Base-by-base conservation (phyloP, 2,888 invertebrate genomes). In the Anorthoa munda region DNA sequence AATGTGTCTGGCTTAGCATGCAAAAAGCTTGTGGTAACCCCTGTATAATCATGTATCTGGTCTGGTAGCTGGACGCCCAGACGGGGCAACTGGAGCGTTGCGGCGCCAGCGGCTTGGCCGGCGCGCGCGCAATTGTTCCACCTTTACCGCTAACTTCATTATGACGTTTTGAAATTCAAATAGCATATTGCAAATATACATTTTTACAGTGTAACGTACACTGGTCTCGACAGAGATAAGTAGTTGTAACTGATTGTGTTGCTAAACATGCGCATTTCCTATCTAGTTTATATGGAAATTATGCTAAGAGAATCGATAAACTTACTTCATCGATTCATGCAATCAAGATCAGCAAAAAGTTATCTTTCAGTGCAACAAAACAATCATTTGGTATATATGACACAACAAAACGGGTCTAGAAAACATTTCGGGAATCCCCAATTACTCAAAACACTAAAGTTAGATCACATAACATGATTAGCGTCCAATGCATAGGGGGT, bases 71-170 rank as follows among this genome's bases (percentile, higher is more conserved):
- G 85, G 81, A 77, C 78, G 83, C 75, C 83, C 86, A 85, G 86
- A 85, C 86, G 88, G 75, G 86, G 86, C 91, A 95, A 95, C 92
- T 95, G 93, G 95, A 95, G 95, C 95, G 94, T 93, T 89, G 83
- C 92, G 95, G 95, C 95, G 95, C 95, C 95, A 90, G 88, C 88
- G 85, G 72, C 79, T 81, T 84, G 82, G 82, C 77, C 77, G 83
- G 75, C 83, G 78, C 92, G 91, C 91, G 90, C 86, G 92, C 92
- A 91, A 92, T 84, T 89, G 92, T 92, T 90, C 90, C 84, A 87
- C 85, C 88, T 86, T 87, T 91, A 90, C 92, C 88, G 90, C 90
- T 91, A 90, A 88, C 90, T 89, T 90, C 75, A 80, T 80, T 82
- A 86, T 75, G 80, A 79, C 75, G 80, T 91, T 93, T 93, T 93